phyloP scores from a whole-genome alignment of 2,797 vertebrate genomes.

The Valencia hispanica region DNA sequence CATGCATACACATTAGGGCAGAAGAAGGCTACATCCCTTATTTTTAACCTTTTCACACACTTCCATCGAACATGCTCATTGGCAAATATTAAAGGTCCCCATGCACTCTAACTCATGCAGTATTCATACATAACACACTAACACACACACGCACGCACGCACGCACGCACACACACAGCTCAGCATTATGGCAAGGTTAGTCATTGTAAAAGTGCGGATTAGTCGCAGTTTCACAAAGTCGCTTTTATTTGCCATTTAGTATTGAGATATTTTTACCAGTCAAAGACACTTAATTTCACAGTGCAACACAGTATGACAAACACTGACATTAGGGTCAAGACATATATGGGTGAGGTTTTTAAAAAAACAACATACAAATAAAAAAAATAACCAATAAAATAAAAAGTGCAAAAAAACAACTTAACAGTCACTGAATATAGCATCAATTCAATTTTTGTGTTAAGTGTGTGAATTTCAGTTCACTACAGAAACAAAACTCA shows the following conservation, averaged over 20 bases:
- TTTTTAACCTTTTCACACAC: conserved; percentile 20
- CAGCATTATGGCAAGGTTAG: conserved; percentile 62
- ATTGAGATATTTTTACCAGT: conserved; percentile 78
- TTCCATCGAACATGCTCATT: conserved; percentile 58
- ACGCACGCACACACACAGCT: conserved; percentile 21
- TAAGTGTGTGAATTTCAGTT: conserved; percentile 76
- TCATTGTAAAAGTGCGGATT: conserved; percentile 81
- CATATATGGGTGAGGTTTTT: conserved; percentile 72
- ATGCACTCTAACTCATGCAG: conserved; percentile 66
- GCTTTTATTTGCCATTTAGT: conserved; percentile 83
- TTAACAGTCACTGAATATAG: conserved; percentile 74
- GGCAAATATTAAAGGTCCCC: conserved; percentile 31
- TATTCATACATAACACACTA: conserved; percentile 33
- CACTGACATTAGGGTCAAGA: conserved; percentile 75
- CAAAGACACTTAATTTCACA: conserved; percentile 82
- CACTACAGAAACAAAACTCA: conserved; percentile 67
- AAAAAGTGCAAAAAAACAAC: conserved; percentile 80
- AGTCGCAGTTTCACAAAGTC: conserved; percentile 82
- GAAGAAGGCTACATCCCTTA: conserved; percentile 37
- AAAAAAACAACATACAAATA: conserved; percentile 51
- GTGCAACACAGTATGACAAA: conserved; percentile 81
- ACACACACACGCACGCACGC: conserved; percentile 28
- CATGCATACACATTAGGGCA: conserved; percentile 64
- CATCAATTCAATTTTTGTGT: conserved; percentile 72
- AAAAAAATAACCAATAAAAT: conserved; percentile 45